Evolutionary conservation across 2,797 vertebrate genomes (phyloP).

Genomic region (Rousettus madagascariensis): DNA sequence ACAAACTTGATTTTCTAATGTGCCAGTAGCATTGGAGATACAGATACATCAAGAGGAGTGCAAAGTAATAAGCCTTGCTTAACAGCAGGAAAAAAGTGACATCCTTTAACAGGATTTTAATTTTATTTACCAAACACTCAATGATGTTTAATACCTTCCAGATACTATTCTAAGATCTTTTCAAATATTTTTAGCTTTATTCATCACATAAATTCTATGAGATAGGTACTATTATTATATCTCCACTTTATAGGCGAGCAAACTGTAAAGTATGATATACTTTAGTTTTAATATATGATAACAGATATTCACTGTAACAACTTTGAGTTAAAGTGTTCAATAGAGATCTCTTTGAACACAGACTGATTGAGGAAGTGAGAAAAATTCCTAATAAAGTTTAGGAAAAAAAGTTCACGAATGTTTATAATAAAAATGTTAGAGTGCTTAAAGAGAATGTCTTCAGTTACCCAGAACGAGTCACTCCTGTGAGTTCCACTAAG

Average conservation of each 20-base stretch:
- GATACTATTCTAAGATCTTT: neutral
- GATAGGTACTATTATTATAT: neutral
- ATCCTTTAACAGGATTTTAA: neutral
- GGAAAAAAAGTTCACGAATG: neutral
- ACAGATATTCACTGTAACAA: neutral
- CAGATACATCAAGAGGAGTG: neutral
- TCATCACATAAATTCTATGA: neutral
- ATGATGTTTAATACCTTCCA: neutral
- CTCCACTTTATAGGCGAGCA: neutral
- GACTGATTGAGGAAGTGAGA: neutral
- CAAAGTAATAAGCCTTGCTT: neutral
- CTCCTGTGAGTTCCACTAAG: neutral
- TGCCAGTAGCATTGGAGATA: neutral
- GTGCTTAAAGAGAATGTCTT: neutral
- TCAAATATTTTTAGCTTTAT: neutral
- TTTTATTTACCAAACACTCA: neutral
- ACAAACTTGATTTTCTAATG: neutral
- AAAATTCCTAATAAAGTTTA: neutral
- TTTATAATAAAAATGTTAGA: slow-evolving; percentile 7
- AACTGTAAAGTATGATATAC: neutral
- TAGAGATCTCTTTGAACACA: neutral
- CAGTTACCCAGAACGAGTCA: neutral
- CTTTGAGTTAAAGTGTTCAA: neutral
- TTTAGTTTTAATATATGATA: neutral
- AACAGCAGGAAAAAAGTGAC: neutral